Evolutionary conservation across 2,113 vertebrate genomes (phyloP).

Genomic region (Gymnarchus niloticus): DNA sequence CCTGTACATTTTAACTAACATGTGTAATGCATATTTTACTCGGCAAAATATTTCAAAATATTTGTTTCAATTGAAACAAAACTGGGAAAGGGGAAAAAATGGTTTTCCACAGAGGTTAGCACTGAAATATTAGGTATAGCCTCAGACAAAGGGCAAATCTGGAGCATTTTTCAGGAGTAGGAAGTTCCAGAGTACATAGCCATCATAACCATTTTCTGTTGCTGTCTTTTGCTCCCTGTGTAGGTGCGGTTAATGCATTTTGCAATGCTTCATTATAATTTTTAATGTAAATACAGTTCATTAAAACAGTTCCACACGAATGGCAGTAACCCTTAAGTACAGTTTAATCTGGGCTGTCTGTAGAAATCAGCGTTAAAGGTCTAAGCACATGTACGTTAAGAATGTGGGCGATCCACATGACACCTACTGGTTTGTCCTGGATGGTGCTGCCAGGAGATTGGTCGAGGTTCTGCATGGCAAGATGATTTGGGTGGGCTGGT

Average conservation of each 20-base stretch:
- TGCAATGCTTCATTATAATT: neutral
- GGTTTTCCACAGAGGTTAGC: neutral
- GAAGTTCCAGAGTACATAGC: neutral
- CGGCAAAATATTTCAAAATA: neutral
- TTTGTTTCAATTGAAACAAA: neutral
- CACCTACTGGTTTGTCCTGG: neutral
- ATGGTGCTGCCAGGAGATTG: too few relatives aligned
- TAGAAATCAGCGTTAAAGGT: neutral
- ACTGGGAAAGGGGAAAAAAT: neutral
- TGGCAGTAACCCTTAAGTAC: neutral
- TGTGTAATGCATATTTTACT: neutral
- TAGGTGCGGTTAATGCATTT: conserved; percentile 1
- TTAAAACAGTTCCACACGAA: neutral
- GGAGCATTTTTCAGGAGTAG: neutral
- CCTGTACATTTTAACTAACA: neutral
- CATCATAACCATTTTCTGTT: neutral
- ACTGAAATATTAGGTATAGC: conserved; percentile 1
- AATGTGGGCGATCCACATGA: neutral
- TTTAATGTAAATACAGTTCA: neutral
- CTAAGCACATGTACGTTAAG: neutral
- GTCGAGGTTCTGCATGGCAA: neutral
- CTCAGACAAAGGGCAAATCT: neutral
- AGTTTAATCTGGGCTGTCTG: neutral
- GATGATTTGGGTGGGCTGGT: neutral
- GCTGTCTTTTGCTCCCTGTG: neutral